Percentiles rank a stretch among this genome's conserved stretches.
These are phyloP conservation scores for Yponomeuta cagnagella DNA, from an alignment of 2,888 invertebrate species.

Conservation along the genomic window DNA sequence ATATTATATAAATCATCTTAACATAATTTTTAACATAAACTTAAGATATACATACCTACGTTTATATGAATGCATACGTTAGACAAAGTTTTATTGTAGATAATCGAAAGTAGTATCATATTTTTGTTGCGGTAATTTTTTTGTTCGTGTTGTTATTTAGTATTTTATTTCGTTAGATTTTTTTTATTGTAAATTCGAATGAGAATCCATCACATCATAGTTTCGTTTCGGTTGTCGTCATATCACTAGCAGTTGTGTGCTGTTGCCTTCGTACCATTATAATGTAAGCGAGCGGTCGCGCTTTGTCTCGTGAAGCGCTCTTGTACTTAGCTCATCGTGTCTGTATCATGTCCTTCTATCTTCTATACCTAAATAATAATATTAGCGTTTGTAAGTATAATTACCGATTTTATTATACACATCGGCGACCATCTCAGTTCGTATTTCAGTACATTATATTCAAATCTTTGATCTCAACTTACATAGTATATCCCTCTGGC, in stretches of 20 bases:
- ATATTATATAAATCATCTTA: slow-evolving; percentile 36
- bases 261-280: slow-evolving; percentile 12
- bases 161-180: slow-evolving; percentile 46
- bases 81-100: slow-evolving; percentile 45
- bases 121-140: slow-evolving; percentile 65
- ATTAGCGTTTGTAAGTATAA: not conserved
- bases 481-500: not conserved
- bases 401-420: not conserved
- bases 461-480: not conserved
- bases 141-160: slow-evolving; percentile 71
- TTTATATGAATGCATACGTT: slow-evolving; percentile 15
- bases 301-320: not conserved
- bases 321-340: not conserved
- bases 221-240: slow-evolving; percentile 14
- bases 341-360: not conserved
- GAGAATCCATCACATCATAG: slow-evolving; percentile 13
- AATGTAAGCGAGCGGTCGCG: not conserved
- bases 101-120: slow-evolving; percentile 45
- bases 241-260: slow-evolving; percentile 14
- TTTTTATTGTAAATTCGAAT: not conserved
- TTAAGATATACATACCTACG: slow-evolving; percentile 33
- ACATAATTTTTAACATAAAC: slow-evolving; percentile 36
- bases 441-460: not conserved
- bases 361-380: not conserved
- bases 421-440: not conserved